Conservation (phyloP, 2,888 invertebrate species). For the Aspidapion aeneum region DNA sequence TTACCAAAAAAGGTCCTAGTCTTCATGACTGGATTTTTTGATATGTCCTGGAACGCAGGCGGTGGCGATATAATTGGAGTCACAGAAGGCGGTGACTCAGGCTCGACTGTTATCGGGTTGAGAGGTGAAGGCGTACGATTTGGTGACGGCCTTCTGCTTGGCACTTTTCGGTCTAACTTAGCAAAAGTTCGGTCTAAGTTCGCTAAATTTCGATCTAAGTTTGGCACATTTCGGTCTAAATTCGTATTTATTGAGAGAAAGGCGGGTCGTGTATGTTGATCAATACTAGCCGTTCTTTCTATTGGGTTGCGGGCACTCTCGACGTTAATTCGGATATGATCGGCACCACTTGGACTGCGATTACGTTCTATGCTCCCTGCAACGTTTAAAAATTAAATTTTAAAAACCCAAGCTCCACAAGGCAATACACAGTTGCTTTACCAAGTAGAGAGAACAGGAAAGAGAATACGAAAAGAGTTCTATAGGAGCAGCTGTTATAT, state of each 20-base stretch:
- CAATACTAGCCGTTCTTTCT: neutral
- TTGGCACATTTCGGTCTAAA: neutral
- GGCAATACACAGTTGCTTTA: no score
- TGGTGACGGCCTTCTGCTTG: conserved; percentile 39
- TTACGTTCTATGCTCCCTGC: neutral
- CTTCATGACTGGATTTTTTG: conserved; percentile 30
- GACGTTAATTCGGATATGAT: neutral
- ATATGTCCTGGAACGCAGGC: conserved; percentile 63
- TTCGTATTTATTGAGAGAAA: neutral
- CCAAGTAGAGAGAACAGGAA: no score
- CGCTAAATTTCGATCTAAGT: conserved; percentile 6
- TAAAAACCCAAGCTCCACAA: no score
- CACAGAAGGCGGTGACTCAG: conserved; percentile 58
- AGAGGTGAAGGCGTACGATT: conserved; percentile 41
- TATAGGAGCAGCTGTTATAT: no score
- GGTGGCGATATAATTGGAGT: conserved; percentile 69
- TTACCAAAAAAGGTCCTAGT: conserved; percentile 47
- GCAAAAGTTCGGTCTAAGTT: conserved; percentile 42
- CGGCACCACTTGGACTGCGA: neutral
- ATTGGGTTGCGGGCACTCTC: neutral
- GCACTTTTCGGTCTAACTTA: conserved; percentile 42
- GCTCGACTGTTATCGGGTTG: conserved; percentile 42
- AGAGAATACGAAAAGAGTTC: no score
- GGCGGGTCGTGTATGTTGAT: neutral
- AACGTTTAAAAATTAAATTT: no score